Base-by-base conservation (phyloP, 1,140 invertebrate species). In the Aricia agestis region DNA sequence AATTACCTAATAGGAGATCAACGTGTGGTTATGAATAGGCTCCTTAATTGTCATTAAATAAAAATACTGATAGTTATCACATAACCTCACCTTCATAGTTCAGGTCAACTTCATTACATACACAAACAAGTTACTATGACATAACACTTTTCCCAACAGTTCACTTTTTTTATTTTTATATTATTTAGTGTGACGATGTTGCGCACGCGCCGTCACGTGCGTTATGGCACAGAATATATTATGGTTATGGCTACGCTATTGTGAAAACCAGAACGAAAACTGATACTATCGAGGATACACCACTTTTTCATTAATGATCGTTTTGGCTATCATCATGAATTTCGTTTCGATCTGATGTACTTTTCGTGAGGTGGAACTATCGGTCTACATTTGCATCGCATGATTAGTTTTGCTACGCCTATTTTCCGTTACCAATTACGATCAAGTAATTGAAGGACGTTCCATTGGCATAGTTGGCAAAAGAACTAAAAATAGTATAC, bases 241-340 rank as follows among this genome's bases (percentile, higher is more conserved):
- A n/a, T n/a, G n/a, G n/a, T n/a, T n/a, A n/a, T 63, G 19, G 59
- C 59, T 18, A 19, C 18, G 58, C 59, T 63, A 63, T 25, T 31
- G 59, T 63, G 59, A 25, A 63, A 63, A 63, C 59, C 59, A 63
- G 59, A 63, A 63, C 19, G 17, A 63, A 63, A 63, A 63, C 59
- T 19, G 58, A 63, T 63, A 11, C 59, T 18, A 18, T 25, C 17
- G 15, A 2, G 6, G 42, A 41, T 32, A 70, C 45, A 52, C 11
- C 45, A 52, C 45, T 1, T 52, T 52, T 52, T 42, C 41, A 42
- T 42, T 42, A 42, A 42, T 42, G 7, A 9, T 1, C 4, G 1
- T 52, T 52, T 9, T 52, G 13, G 45, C 45, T 13, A 1, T 15
- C 45, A 52, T 52, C 45, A 52, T 52, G 11, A 15, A 52, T 52